Evolutionary conservation across 1,140 invertebrate genomes (phyloP).

Genomic region (Drosophila repletoides): DNA sequence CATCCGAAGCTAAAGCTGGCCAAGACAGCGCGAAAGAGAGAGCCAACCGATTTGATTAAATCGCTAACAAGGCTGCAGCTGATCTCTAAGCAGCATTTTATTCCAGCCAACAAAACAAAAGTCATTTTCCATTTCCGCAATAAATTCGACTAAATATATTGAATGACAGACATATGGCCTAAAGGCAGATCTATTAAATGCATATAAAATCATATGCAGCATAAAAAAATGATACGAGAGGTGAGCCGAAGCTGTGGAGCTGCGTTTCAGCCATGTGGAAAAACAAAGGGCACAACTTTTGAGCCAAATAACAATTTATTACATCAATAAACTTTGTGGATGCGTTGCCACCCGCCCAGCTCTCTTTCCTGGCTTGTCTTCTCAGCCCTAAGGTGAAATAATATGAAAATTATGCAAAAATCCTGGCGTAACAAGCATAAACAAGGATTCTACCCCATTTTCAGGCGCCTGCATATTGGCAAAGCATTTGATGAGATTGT

Average conservation of each 20-base stretch:
- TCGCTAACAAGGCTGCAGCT: constrained; percentile 23
- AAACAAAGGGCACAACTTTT: constrained; percentile 57
- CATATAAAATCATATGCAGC: constrained; percentile 48
- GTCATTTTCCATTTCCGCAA: constrained; percentile 21
- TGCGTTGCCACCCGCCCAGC: not conserved
- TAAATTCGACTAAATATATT: constrained; percentile 33
- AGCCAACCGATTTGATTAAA: constrained; percentile 11
- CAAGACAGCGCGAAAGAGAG: too few relatives aligned
- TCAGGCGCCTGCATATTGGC: constrained; percentile 12
- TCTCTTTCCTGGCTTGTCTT: not conserved
- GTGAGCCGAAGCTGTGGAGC: not conserved
- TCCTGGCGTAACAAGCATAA: constrained; percentile 31
- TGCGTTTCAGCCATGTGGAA: constrained; percentile 49
- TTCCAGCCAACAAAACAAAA: not conserved
- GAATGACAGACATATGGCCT: constrained; percentile 32
- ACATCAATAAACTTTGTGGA: constrained; percentile 55
- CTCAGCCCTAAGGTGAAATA: constrained; percentile 65
- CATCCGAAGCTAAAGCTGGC: constrained; percentile 31
- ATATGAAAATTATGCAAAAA: constrained; percentile 66
- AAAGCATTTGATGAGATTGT: constrained; percentile 58
- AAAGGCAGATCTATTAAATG: constrained; percentile 58
- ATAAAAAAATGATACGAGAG: constrained; percentile 12
- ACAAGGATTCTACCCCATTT: constrained; percentile 39
- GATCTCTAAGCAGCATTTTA: not conserved
- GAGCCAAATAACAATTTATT: constrained; percentile 71